Percentiles rank a stretch among this genome's conserved stretches.
Evolutionary conservation across 2,888 invertebrate species (phyloP).

Genomic region (Agrotis ipsilon): DNA sequence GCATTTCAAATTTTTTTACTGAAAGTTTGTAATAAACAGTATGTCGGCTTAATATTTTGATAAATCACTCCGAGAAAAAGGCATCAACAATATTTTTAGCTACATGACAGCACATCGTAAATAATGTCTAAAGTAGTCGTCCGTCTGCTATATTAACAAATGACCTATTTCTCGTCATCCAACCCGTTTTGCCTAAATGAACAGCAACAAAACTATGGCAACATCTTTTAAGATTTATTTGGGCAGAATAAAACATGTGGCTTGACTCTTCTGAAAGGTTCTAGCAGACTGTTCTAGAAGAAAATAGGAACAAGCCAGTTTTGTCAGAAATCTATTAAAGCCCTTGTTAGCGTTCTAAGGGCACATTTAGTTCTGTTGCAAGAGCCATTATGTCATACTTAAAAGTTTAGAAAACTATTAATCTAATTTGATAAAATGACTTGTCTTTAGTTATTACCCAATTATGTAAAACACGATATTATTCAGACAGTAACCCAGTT

Average conservation of each 20-base stretch:
- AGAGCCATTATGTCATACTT: neutral
- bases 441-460: neutral
- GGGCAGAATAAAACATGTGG: neutral
- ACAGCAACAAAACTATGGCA: neutral
- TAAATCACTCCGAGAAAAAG: neutral
- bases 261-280: neutral
- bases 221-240: neutral
- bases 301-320: neutral
- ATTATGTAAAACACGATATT: neutral
- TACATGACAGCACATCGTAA: constrained; percentile 27
- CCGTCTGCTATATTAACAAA: constrained; percentile 13
- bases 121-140: constrained; percentile 13
- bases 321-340: neutral
- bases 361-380: neutral
- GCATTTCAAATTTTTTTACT: too few species aligned
- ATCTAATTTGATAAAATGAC: neutral
- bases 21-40: too few species aligned
- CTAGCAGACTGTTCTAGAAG: too few species aligned
- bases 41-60: neutral
- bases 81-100: constrained; percentile 32
- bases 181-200: constrained; percentile 28
- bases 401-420: neutral
- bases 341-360: neutral
- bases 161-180: constrained; percentile 24
- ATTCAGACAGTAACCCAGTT: constrained; percentile 2